Base-by-base conservation (phyloP, 2,888 invertebrate species). In the Thera britannica region DNA sequence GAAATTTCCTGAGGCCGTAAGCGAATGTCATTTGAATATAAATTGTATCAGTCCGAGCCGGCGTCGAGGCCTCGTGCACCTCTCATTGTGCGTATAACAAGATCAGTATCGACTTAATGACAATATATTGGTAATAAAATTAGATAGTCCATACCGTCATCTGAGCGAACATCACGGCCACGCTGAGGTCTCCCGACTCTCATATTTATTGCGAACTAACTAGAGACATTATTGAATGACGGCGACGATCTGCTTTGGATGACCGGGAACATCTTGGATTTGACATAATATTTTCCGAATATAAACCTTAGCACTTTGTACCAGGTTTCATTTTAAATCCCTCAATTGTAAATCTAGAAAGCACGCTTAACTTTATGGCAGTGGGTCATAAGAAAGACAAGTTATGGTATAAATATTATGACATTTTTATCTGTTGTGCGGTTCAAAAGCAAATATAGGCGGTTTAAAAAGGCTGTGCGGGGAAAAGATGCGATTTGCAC, bases 111-210 rank as follows among this genome's bases (percentile, higher is more conserved):
- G 89, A 89, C 91, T 91, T 93, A 93, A 93, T 93, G 93, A 93
- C 93, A 93, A 93, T 93, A 93, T 93, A 93, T 93, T 93, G 93
- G 92, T 92, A 90, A 92, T 93, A 93, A 93, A 93, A 91, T 93
- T 92, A 92, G 93, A 93, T 93, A 92, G 93, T 89, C 90, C 87
- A 86, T 87, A 84, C 85, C 90, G 90, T 92, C 92, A 92, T 88
- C 86, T 83, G 79, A 82, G 82, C 82, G 85, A 87, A 90, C 90
- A 90, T 89, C 91, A 86, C 78, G 77, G 77, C 81, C 80, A 78
- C 72, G 77, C 78, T 80, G 79, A 80, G 79, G 75, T 80, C 83
- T 79, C 78, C 83, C 84, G 84, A 90, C 86, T 91, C 89, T 93
- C 88, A 89, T 88, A 88, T 93, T 89, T 92, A 93, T 90, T 87